Evolutionary conservation across 2,888 invertebrate species (phyloP), one percentile per base, ranked within the genome.

Genomic region (Hydropsyche betteni): DNA sequence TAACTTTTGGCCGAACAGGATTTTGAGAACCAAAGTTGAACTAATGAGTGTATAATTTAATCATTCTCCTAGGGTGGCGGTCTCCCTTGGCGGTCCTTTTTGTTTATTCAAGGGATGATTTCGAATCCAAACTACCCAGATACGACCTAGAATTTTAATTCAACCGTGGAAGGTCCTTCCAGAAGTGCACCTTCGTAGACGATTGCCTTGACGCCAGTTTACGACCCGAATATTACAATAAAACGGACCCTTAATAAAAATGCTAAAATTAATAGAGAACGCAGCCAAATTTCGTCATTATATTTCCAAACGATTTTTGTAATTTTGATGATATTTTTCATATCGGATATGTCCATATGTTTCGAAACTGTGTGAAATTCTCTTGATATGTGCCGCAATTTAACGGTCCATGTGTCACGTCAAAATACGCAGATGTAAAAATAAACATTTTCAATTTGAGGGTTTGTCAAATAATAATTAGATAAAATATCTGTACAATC

Each of bases 11-110:
- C 50, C 58, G 1, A 3, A 36, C 74, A 34, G 16, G 58, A 74
- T 33, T 50, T 33, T 50, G 44, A 24, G 36, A 14, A 34, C 55
- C n/a, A 53, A 61, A 58, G 74, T 74, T 52, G 75, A 79, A 77
- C 79, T 79, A 79, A 79, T 79, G 77, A 77, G 79, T 76, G 77
- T 79, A 76, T 77, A 76, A 79, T 79, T 77, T 74, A 72, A 75
- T 73, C 44, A 58, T 70, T 68, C 76, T 75, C 77, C 76, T 69
- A 68, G 77, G 79, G 79, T 77, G 79, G 79, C 77, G 76, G 79
- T 69, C 74, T 74, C 34, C 70, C 55, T 64, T 73, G 79, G 77
- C 79, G 79, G 79, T 79, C 79, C 74, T 58, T 52, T 78, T 76
- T 79, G 76, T 79, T 79, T 79, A 77, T 75, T 77, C 73, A 77